Evolutionary conservation across 2,113 vertebrate species (phyloP).

Genomic region (Lucifuga dentata): DNA sequence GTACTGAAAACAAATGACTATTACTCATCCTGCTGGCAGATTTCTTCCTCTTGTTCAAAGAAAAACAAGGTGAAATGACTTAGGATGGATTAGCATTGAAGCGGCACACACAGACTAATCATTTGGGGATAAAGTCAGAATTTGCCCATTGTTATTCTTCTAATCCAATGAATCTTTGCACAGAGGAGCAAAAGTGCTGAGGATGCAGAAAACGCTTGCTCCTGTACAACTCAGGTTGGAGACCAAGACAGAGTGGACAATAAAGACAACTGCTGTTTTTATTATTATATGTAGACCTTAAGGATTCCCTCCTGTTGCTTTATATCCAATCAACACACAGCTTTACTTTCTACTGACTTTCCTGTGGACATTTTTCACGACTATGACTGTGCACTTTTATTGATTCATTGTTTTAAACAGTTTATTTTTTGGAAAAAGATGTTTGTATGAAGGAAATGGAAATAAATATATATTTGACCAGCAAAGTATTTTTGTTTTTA

Average conservation of each 20-base stretch:
- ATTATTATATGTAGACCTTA: conserved; percentile 26
- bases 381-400: conserved; percentile 63
- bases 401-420: conserved; percentile 59
- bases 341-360: conserved; percentile 53
- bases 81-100: conserved; percentile 18
- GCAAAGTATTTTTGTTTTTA: conserved; percentile 11
- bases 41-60: background rate
- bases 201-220: conserved; percentile 25
- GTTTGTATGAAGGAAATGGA: conserved; percentile 73
- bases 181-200: conserved; percentile 37
- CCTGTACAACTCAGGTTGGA: conserved; percentile 65
- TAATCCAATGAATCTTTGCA: conserved; percentile 57
- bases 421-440: conserved; percentile 70
- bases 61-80: conserved; percentile 18
- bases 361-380: conserved; percentile 41
- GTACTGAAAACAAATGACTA: conserved; percentile 14
- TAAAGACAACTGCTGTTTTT: conserved; percentile 1
- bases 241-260: conserved; percentile 45
- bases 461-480: conserved; percentile 82
- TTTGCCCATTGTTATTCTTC: conserved; percentile 43
- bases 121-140: conserved; percentile 26
- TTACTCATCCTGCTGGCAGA: background rate
- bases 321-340: conserved; percentile 51
- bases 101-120: conserved; percentile 59
- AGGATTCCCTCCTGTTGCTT: conserved; percentile 43